Base-by-base conservation (phyloP, 2,113 vertebrate species). In the Carollia perspicillata region DNA sequence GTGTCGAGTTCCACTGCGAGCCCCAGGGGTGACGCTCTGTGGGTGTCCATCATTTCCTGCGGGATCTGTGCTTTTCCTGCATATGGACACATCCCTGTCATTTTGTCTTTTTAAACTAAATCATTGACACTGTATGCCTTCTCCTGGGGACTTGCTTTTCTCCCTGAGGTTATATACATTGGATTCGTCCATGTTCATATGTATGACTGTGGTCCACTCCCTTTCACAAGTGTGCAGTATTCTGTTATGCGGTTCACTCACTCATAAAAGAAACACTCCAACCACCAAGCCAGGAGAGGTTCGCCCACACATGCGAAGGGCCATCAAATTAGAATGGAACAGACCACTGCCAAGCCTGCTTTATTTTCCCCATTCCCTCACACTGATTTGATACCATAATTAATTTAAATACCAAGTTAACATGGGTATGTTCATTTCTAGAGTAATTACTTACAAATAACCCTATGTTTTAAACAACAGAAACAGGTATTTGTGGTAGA, bases 391-490 rank as follows among this genome's bases (percentile, higher is more conserved):
- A 65, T 28, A 13, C 12, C 14, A 16, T n/a, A 30, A 47, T 72
- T 85, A 42, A 66, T 23, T 22, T 53, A 72, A 92, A 92, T 53
- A 26, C 72, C 35, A 17, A 72, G 18, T 10, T 89, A 95, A 35
- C 44, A 69, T 78, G 35, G 13, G 47, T 69, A 47, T 13, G 2
- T 30, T 88, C 49, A 69, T 68, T 60, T 81, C 66, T 72, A 58
- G 65, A 47, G 22, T 7, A 42, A 49, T 71, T 35, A 87, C 49
- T 72, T 83, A 33, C 37, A 81, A 69, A 65, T 30, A 65, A 89
- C 28, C 37, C 44, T 60, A 79, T 33, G 33, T 80, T 84, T 93
- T 49, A 80, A 89, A 47, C 49, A 84, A 44, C 8, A 89, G 78
- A 90, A 77, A 65, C 30, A 47, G 51, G 85, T 30, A 33, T 7